These are phyloP conservation scores for Platygyra sinensis DNA, from an alignment of 64 coral and sea anemone genomes.

Conservation along the genomic window DNA sequence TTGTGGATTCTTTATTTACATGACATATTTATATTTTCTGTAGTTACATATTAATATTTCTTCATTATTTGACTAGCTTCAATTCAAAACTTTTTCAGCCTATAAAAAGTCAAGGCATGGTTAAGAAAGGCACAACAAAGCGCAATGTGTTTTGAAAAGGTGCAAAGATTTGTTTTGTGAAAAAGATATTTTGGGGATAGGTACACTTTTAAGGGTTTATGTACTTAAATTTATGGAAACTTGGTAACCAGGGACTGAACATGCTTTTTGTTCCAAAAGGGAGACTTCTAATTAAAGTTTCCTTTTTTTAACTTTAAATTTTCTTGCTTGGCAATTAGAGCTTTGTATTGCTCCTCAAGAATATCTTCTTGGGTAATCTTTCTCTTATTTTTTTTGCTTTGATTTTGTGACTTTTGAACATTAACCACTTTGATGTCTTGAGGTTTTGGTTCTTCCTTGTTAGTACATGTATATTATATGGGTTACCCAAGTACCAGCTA, in stretches of 20 bases:
- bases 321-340: slow-evolving; percentile 15
- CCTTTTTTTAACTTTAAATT: slow-evolving; percentile 12
- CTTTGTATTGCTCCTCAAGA: slow-evolving; percentile 20
- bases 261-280: neutral
- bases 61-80: neutral
- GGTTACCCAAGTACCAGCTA: no score
- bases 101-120: neutral
- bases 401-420: no score
- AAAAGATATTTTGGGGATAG: neutral
- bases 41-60: slow-evolving; percentile 8
- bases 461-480: no score
- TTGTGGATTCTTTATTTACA: slow-evolving; percentile 16
- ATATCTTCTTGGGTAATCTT: neutral
- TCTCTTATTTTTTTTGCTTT: neutral
- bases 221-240: slow-evolving; percentile 3
- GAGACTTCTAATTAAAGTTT: slow-evolving; percentile 11
- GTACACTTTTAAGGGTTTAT: neutral
- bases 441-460: neutral
- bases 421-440: no score
- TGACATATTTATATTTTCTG: slow-evolving; percentile 11
- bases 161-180: slow-evolving; percentile 2
- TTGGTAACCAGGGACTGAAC: no score
- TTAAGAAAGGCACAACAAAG: neutral
- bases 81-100: slow-evolving; percentile 1
- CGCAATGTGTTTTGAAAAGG: neutral